Conservation (phyloP, 2,888 invertebrate genomes). For the Hanleya hanleyi region DNA sequence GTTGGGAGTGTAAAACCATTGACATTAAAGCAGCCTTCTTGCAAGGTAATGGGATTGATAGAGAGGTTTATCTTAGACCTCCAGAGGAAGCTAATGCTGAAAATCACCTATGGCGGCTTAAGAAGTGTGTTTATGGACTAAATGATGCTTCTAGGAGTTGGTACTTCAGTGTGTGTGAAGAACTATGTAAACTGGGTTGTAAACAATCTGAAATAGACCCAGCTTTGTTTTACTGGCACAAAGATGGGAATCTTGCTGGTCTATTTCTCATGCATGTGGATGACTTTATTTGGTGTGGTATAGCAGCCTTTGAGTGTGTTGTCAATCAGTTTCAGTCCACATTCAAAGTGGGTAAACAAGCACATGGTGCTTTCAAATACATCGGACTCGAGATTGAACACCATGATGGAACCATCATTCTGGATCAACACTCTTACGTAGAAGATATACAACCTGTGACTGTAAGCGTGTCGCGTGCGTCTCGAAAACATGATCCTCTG, state of each 20-base stretch:
- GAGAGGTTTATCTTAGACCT: neutral
- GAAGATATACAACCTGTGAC: too few relatives aligned
- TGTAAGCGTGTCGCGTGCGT: too few relatives aligned
- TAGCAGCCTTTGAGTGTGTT: constrained; percentile 10
- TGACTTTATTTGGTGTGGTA: constrained; percentile 21
- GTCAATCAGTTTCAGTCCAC: neutral
- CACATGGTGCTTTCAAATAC: constrained; percentile 30
- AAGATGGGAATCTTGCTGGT: neutral
- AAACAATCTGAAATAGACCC: constrained; percentile 13
- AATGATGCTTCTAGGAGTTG: constrained; percentile 17
- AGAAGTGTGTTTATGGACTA: constrained; percentile 18
- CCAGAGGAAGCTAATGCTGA: neutral
- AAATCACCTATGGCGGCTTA: constrained; percentile 10
- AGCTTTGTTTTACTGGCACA: constrained; percentile 13
- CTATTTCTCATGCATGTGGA: constrained; percentile 15
- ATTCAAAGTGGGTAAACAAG: too few relatives aligned
- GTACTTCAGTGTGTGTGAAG: constrained; percentile 11
- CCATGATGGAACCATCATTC: constrained; percentile 14
- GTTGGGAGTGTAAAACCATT: neutral
- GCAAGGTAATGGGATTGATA: neutral
- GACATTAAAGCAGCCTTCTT: constrained; percentile 1
- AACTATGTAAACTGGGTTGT: neutral
- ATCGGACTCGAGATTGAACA: constrained; percentile 30
- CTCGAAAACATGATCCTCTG: neutral
- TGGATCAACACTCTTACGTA: constrained; percentile 20